Conservation (phyloP, 2,113 vertebrate genomes). For the Xiphias gladius region DNA sequence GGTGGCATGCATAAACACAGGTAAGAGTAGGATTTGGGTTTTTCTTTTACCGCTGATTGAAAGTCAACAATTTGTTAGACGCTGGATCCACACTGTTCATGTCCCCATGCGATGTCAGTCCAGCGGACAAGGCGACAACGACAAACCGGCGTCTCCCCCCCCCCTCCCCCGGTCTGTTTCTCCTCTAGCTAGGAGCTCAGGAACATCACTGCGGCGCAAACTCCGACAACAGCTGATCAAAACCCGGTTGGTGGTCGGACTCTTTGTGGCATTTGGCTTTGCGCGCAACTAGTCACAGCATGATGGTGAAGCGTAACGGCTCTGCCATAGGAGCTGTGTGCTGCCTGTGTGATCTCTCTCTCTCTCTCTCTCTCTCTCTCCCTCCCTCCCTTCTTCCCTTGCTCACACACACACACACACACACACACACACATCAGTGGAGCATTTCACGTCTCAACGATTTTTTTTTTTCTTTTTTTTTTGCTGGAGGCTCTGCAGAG, state of each 20-base stretch:
- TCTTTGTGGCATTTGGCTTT: slow-evolving; percentile 26
- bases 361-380: slow-evolving; percentile 3
- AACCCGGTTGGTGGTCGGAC: slow-evolving; percentile 35
- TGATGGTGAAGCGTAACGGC: slow-evolving; percentile 54
- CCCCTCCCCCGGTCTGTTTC: not conserved
- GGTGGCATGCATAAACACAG: slow-evolving; percentile 40
- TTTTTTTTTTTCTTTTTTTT: slow-evolving; percentile 11
- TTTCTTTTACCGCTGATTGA: slow-evolving; percentile 85
- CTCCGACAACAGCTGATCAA: slow-evolving; percentile 55
- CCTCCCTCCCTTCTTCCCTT: slow-evolving; percentile 2
- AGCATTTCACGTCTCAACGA: slow-evolving; percentile 53
- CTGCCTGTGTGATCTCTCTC: slow-evolving; percentile 48
- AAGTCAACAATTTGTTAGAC: slow-evolving; percentile 85
- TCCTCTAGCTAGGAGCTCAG: slow-evolving; percentile 61
- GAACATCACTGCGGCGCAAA: slow-evolving; percentile 71
- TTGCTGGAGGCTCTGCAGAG: slow-evolving; percentile 49
- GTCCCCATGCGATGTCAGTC: slow-evolving; percentile 81
- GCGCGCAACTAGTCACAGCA: slow-evolving; percentile 55
- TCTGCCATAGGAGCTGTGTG: slow-evolving; percentile 52
- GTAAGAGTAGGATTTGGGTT: not conserved
- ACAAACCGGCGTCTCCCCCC: slow-evolving; percentile 34
- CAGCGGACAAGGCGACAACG: slow-evolving; percentile 61
- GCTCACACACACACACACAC: slow-evolving; percentile 6
- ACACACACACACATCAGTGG: slow-evolving; percentile 32
- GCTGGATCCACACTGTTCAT: slow-evolving; percentile 84